phyloP scores from a whole-genome alignment of 1,140 invertebrate genomes.

The Thaumatotibia leucotreta region DNA sequence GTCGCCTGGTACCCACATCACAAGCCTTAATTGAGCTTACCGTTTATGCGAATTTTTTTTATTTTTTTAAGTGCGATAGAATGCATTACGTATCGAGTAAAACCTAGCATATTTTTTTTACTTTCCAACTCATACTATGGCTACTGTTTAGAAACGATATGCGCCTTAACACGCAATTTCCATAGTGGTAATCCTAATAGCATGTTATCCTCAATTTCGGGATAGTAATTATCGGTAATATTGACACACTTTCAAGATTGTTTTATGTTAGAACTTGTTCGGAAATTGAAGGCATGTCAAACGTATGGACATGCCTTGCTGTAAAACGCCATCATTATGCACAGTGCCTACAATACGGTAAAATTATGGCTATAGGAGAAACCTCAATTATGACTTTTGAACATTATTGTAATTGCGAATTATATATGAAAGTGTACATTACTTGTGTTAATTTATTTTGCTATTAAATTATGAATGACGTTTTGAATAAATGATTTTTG shows the following conservation, averaged over 20 bases:
- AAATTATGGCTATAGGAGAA: background rate
- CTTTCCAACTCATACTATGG: too few species aligned
- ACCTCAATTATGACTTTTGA: background rate
- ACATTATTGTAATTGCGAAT: background rate
- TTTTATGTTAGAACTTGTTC: background rate
- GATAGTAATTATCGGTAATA: background rate
- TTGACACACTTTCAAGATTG: background rate
- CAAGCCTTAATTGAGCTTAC: too few species aligned
- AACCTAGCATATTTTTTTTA: too few species aligned
- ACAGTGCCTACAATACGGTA: background rate
- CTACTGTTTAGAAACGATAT: too few species aligned
- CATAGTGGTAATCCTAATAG: background rate
- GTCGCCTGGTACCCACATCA: too few species aligned
- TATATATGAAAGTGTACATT: background rate
- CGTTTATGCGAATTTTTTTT: too few species aligned
- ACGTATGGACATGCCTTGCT: background rate
- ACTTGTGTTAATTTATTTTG: background rate
- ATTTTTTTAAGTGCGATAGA: too few species aligned
- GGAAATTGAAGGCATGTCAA: background rate
- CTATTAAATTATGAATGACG: background rate
- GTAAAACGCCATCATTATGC: too few species aligned
- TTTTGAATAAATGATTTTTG: background rate
- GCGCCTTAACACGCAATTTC: background rate
- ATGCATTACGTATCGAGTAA: too few species aligned
- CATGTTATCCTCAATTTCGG: background rate